Evolutionary conservation across 2,888 invertebrate species (phyloP).

Genomic region (Trachelus troglodyta): DNA sequence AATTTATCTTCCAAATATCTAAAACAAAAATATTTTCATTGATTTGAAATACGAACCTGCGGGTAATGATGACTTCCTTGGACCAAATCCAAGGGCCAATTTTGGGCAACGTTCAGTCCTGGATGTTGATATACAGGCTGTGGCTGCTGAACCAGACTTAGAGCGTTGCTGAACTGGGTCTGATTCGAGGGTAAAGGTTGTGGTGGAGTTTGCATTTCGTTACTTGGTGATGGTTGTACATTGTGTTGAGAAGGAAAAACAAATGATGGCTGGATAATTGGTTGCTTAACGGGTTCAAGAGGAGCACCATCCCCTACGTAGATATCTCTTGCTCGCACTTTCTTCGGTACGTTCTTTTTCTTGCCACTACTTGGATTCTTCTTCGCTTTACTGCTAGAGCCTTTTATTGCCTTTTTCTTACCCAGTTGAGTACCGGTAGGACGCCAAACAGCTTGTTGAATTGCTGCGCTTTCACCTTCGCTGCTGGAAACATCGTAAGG

Average conservation of each 20-base stretch:
- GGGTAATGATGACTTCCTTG: conserved; percentile 57
- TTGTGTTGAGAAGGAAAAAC: conserved; percentile 35
- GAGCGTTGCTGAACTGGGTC: conserved; percentile 42
- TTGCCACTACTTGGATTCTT: conserved; percentile 28
- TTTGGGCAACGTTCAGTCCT: conserved; percentile 51
- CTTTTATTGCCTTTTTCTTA: conserved; percentile 53
- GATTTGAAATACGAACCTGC: conserved; percentile 42
- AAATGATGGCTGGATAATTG: conserved; percentile 29
- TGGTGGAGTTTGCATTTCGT: conserved; percentile 34
- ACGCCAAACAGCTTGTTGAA: conserved; percentile 63
- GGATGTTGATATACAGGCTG: conserved; percentile 53
- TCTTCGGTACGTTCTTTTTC: conserved; percentile 42
- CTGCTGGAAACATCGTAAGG: conserved; percentile 25
- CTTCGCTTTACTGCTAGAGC: conserved; percentile 37
- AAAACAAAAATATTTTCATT: neutral
- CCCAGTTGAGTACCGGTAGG: conserved; percentile 62
- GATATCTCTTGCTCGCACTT: conserved; percentile 37
- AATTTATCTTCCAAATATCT: neutral
- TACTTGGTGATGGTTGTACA: conserved; percentile 21
- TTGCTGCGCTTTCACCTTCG: conserved; percentile 49
- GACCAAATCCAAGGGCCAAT: conserved; percentile 61
- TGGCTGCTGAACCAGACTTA: conserved; percentile 48
- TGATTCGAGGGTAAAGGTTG: conserved; percentile 13
- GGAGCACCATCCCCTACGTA: conserved; percentile 40
- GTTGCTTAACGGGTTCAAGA: conserved; percentile 30